These are phyloP conservation scores for Oxytorus armatus DNA, from an alignment of 2,888 invertebrate species.

Conservation along the genomic window DNA sequence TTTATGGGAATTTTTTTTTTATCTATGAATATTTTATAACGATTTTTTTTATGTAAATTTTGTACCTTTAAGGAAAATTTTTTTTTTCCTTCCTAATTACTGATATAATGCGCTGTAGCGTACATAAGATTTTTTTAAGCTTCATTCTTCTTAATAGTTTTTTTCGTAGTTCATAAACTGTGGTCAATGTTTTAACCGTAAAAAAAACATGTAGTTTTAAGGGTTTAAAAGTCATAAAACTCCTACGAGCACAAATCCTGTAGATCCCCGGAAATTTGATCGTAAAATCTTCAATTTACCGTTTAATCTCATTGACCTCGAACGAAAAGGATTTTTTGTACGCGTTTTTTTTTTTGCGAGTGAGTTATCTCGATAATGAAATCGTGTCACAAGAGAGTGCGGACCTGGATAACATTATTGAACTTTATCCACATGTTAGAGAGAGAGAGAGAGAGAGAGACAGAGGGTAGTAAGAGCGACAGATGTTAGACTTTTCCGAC, in stretches of 20 bases:
- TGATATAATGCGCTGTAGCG: too few species aligned
- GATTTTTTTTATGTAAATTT: too few species aligned
- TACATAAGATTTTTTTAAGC: too few species aligned
- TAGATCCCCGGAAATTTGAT: background rate
- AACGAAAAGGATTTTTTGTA: conserved; percentile 27
- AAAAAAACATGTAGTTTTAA: background rate
- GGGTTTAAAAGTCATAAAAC: background rate
- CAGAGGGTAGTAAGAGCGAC: conserved; percentile 31
- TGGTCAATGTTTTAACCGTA: too few species aligned
- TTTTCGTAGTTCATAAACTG: too few species aligned
- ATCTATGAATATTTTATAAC: too few species aligned
- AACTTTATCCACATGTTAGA: conserved; percentile 23
- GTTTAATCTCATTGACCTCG: conserved; percentile 36
- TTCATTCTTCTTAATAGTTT: too few species aligned
- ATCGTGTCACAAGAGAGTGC: background rate
- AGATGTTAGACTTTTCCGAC: conserved; percentile 60
- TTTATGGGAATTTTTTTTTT: too few species aligned
- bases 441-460: conserved; percentile 6
- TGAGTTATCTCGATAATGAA: conserved; percentile 5
- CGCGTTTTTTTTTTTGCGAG: too few species aligned
- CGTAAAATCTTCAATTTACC: conserved; percentile 6
- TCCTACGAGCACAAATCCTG: background rate
- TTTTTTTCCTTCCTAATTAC: too few species aligned
- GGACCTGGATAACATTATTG: conserved; percentile 31
- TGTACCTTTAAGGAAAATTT: too few species aligned